A percentile compares a stretch with the other conserved stretches of the same genome.
Conservation (phyloP, 1,140 invertebrate species). For the Nasonia longicornis region DNA sequence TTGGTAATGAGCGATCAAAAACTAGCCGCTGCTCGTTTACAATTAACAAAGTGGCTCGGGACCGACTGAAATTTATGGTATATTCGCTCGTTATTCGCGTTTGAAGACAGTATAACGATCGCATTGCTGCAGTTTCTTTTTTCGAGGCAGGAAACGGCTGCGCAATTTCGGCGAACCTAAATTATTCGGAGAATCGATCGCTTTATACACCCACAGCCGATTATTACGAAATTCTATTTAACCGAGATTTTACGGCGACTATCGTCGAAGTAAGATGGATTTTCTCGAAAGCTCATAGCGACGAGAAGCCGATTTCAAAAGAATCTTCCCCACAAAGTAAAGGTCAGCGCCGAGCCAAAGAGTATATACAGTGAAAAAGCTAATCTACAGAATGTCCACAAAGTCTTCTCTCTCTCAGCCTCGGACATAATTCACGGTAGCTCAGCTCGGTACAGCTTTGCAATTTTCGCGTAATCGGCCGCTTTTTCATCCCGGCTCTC, state of each 20-base stretch:
- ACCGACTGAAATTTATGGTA: neutral
- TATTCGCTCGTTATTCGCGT: too few relatives aligned
- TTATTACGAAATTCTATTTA: too few relatives aligned
- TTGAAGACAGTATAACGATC: too few relatives aligned
- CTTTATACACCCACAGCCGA: neutral
- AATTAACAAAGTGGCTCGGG: conserved; percentile 3
- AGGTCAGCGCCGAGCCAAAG: too few relatives aligned
- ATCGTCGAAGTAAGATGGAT: too few relatives aligned
- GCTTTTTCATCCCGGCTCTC: neutral
- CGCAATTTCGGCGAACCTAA: neutral
- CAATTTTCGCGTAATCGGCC: conserved; percentile 2
- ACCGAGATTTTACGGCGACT: too few relatives aligned
- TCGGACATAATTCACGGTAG: neutral
- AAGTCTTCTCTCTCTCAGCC: neutral
- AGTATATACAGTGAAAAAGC: neutral
- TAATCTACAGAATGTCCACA: neutral
- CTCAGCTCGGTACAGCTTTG: neutral
- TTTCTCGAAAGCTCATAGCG: too few relatives aligned
- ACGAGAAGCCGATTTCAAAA: too few relatives aligned
- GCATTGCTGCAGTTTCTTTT: neutral
- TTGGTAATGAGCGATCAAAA: conserved; percentile 10
- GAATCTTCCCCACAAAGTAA: too few relatives aligned
- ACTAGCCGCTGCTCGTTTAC: neutral
- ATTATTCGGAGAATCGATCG: neutral
- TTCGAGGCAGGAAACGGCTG: neutral